phyloP scores from a whole-genome alignment of 2,888 invertebrate species.

The Lasioglossum vierecki region DNA sequence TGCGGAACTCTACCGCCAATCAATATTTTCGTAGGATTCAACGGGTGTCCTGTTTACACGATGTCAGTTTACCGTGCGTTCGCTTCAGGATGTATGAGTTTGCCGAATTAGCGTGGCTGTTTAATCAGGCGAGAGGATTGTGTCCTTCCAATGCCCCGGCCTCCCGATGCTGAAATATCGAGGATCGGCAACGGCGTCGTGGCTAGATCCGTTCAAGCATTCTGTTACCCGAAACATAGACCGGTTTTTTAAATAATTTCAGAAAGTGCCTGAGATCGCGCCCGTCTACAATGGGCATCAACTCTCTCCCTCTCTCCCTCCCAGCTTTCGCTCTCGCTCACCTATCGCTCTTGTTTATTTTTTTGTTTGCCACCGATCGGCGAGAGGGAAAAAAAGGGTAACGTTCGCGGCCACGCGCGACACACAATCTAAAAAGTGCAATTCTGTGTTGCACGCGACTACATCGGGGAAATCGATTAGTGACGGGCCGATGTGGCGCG shows the following conservation, averaged over 20 bases:
- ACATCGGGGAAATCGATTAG: constrained; percentile 68
- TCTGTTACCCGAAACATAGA: constrained; percentile 40
- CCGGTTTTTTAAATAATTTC: constrained; percentile 64
- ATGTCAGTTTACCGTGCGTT: constrained; percentile 76
- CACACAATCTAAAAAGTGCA: constrained; percentile 76
- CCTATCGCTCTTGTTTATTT: constrained; percentile 6
- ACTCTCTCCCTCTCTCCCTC: not conserved
- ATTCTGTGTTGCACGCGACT: constrained; percentile 73
- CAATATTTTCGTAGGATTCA: constrained; percentile 76
- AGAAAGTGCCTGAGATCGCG: constrained; percentile 45
- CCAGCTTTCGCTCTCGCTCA: not conserved
- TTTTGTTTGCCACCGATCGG: constrained; percentile 39
- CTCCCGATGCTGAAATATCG: constrained; percentile 70
- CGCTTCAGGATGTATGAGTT: constrained; percentile 79
- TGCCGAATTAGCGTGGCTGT: constrained; percentile 78
- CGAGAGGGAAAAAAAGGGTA: constrained; percentile 27
- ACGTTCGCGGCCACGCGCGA: constrained; percentile 61
- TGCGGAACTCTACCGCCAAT: constrained; percentile 71
- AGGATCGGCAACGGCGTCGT: constrained; percentile 53
- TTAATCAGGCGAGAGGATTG: constrained; percentile 79
- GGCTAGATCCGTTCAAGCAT: constrained; percentile 32
- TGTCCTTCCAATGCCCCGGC: constrained; percentile 73
- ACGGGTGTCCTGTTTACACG: constrained; percentile 76
- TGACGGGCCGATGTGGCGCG: constrained; percentile 60
- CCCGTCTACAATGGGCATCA: constrained; percentile 16